phyloP scores from a whole-genome alignment of 2,113 vertebrate genomes.

The Gasterosteus nipponicus region DNA sequence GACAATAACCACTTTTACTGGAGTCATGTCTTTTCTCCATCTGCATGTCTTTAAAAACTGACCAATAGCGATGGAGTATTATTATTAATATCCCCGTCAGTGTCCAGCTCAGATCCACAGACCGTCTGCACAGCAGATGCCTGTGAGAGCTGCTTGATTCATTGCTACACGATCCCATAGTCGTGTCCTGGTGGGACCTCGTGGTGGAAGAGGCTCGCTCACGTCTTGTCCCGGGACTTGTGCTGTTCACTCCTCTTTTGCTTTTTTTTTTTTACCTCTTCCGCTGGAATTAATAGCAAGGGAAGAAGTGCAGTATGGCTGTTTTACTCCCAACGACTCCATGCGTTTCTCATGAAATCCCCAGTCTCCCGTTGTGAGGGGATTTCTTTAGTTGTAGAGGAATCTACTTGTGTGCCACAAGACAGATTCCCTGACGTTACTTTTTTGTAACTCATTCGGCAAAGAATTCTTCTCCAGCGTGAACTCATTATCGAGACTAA shows the following conservation, averaged over 20 bases:
- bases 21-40: not conserved
- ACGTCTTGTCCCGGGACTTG: slow-evolving; percentile 31
- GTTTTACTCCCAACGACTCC: not conserved
- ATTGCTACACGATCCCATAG: not conserved
- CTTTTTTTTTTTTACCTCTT: not conserved
- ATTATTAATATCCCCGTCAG: not conserved
- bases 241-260: not conserved
- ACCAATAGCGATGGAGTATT: not conserved
- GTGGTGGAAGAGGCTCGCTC: not conserved
- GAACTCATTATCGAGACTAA: not conserved
- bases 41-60: not conserved
- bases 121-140: slow-evolving; percentile 4
- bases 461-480: not conserved
- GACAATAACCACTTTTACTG: not conserved
- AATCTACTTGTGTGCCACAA: not conserved
- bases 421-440: not conserved
- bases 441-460: not conserved
- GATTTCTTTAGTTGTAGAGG: not conserved
- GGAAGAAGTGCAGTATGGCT: not conserved
- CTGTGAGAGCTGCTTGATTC: slow-evolving; percentile 5
- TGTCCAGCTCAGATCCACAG: not conserved
- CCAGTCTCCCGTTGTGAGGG: not conserved
- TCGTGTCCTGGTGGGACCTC: not conserved
- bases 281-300: slow-evolving; percentile 14
- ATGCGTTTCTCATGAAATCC: not conserved